These are phyloP conservation scores for Nixonia krombeini DNA, from an alignment of 1,140 invertebrate genomes.

Conservation along the genomic window DNA sequence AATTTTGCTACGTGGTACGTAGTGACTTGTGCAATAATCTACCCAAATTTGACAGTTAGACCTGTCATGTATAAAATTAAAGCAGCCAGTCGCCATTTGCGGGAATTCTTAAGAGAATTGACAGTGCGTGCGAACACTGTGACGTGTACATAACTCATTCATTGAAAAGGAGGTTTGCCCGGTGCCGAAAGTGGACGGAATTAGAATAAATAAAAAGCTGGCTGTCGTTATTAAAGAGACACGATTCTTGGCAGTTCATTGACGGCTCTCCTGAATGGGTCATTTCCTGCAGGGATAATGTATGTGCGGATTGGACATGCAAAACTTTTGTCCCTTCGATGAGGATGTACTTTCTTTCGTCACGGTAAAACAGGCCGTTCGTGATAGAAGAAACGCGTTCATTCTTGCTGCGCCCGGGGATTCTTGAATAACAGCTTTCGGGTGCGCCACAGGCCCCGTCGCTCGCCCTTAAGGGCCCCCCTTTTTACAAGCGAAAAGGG, in stretches of 20 bases:
- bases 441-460: slow-evolving; percentile 14
- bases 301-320: slow-evolving; percentile 4
- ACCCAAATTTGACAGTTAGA: not conserved
- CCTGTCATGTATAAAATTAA: not conserved
- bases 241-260: not conserved
- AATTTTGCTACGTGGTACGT: slow-evolving; percentile 84
- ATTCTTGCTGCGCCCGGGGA: slow-evolving; percentile 11
- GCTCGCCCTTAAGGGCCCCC: slow-evolving; percentile 20
- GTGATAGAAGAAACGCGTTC: slow-evolving; percentile 2
- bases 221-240: too few species aligned
- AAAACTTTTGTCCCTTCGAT: slow-evolving; percentile 12
- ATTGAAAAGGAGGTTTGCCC: too few species aligned
- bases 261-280: not conserved
- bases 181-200: too few species aligned
- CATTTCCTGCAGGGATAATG: slow-evolving; percentile 1
- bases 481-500: slow-evolving; percentile 46
- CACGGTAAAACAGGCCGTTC: slow-evolving; percentile 9
- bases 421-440: slow-evolving; percentile 16
- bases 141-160: too few species aligned
- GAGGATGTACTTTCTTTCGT: slow-evolving; percentile 12
- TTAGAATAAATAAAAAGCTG: too few species aligned
- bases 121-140: too few species aligned
- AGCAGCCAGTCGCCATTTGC: too few species aligned
- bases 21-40: not conserved
- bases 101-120: too few species aligned